phyloP scores from a whole-genome alignment of 2,113 vertebrate species.

The Nyctibius bracteatus region DNA sequence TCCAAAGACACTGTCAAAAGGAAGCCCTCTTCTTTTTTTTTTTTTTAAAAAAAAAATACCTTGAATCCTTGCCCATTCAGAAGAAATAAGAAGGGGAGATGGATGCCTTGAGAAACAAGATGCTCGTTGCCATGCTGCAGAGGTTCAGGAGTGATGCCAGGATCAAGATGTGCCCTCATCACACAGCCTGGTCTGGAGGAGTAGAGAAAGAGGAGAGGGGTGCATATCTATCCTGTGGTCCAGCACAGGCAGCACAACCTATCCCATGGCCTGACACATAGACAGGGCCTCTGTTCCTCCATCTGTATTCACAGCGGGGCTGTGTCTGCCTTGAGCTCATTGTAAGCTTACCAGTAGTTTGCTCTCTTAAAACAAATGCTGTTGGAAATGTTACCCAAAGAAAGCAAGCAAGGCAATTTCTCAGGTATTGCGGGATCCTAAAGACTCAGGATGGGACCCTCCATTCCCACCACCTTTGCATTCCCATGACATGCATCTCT shows the following conservation, averaged over 20 bases:
- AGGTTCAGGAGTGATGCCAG: neutral
- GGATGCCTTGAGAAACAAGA: neutral
- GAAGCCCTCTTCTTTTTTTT: neutral
- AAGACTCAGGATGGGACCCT: neutral
- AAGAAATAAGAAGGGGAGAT: neutral
- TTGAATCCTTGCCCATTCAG: neutral
- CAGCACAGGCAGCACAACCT: neutral
- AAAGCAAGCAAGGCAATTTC: neutral
- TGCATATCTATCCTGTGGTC: neutral
- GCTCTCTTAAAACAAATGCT: neutral
- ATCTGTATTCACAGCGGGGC: accelerated
- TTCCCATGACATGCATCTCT: neutral
- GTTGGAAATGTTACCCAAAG: neutral
- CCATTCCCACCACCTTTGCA: neutral
- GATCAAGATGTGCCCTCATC: neutral
- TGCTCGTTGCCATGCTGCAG: neutral
- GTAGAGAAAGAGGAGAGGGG: neutral
- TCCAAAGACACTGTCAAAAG: neutral
- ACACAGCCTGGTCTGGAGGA: neutral
- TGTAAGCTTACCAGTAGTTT: neutral
- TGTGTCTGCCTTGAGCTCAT: neutral
- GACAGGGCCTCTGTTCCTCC: neutral
- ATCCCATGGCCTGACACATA: neutral
- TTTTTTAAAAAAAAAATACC: neutral
- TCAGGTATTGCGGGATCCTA: neutral